These are phyloP conservation scores for Hypercompe scribonia DNA, from an alignment of 2,888 invertebrate species.

Conservation along the genomic window DNA sequence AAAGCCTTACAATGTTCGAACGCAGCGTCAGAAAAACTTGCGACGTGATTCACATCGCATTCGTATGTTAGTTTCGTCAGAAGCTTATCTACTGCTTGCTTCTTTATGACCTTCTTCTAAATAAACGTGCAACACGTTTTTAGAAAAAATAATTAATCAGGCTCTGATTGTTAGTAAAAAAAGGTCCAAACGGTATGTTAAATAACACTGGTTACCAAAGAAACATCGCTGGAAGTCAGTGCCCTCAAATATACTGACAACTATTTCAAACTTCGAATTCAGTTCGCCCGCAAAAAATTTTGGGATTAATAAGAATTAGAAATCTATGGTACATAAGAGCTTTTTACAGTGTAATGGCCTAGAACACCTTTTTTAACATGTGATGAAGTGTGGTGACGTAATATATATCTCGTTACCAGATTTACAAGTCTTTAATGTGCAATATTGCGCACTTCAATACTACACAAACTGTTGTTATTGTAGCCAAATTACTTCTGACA, in stretches of 20 bases:
- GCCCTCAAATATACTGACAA: no score
- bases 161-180: no score
- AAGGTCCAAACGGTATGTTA: no score
- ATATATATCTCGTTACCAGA: not conserved
- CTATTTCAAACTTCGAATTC: no score
- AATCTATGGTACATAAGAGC: no score
- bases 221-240: no score
- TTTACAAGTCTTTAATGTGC: not conserved
- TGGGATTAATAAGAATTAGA: no score
- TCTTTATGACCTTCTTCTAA: slow-evolving; percentile 1
- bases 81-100: not conserved
- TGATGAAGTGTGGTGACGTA: no score
- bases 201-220: no score
- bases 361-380: not conserved
- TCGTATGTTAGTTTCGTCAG: not conserved
- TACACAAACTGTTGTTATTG: not conserved
- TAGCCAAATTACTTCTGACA: not conserved
- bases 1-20: not conserved
- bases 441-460: not conserved
- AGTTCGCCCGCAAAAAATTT: no score
- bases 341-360: not conserved
- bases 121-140: slow-evolving; percentile 7
- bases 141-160: not conserved
- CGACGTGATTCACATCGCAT: slow-evolving; percentile 3
- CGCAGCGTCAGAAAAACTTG: not conserved